A percentile compares a stretch with the other conserved stretches of the same genome.
Conservation (phyloP, 1,140 invertebrate species). For the Bombus sibiricus region DNA sequence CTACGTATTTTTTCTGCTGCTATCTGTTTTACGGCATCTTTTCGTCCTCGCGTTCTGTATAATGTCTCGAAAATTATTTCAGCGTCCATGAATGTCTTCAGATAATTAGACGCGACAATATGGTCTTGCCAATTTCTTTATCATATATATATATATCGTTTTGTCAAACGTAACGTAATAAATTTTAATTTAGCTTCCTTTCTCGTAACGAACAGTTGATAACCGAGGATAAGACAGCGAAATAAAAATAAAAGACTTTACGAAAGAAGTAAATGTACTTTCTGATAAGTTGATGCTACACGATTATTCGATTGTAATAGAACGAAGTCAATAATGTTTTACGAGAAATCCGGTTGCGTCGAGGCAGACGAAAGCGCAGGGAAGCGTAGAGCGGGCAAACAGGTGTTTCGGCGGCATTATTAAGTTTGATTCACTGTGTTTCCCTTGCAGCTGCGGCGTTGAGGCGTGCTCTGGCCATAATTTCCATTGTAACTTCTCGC, state of each 20-base stretch:
- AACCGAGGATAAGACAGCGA: too few relatives aligned
- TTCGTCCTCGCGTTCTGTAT: neutral
- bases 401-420: constrained; percentile 56
- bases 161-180: too few relatives aligned
- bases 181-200: too few relatives aligned
- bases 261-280: too few relatives aligned
- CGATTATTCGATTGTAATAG: constrained; percentile 78
- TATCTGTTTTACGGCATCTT: neutral
- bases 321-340: constrained; percentile 77
- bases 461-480: constrained; percentile 41
- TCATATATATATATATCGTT: too few relatives aligned
- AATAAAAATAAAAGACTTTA: too few relatives aligned
- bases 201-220: too few relatives aligned
- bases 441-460: constrained; percentile 54
- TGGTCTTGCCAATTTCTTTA: too few relatives aligned
- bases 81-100: neutral
- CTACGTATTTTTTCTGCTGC: too few relatives aligned
- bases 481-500: constrained; percentile 57
- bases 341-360: constrained; percentile 42
- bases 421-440: constrained; percentile 60
- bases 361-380: constrained; percentile 11
- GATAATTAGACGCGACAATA: too few relatives aligned
- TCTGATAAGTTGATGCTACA: too few relatives aligned
- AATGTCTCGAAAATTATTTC: neutral
- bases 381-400: constrained; percentile 56